Percentiles rank a stretch among this genome's conserved stretches.
phyloP scores from a whole-genome alignment of 2,113 vertebrate genomes.

The Eclectus roratus region DNA sequence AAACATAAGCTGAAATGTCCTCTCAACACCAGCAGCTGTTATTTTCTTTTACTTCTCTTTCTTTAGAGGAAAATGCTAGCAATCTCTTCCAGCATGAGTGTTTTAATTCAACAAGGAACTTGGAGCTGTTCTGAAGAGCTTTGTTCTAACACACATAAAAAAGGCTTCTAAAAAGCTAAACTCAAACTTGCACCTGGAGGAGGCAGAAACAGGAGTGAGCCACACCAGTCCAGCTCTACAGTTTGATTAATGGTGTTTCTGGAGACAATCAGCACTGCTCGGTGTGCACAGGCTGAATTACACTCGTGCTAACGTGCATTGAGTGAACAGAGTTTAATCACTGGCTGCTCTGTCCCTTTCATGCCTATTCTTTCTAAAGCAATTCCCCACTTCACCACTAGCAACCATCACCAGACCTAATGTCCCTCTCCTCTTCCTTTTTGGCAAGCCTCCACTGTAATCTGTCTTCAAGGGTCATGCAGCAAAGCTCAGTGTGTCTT shows the following conservation, averaged over 20 bases:
- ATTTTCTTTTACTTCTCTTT: neutral
- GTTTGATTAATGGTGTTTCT: neutral
- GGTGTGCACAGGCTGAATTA: neutral
- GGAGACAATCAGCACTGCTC: neutral
- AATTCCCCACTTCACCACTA: neutral
- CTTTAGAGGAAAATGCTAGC: neutral
- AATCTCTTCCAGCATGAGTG: neutral
- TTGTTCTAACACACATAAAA: neutral
- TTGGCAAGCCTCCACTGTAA: neutral
- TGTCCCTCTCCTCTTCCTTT: neutral
- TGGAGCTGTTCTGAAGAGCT: neutral
- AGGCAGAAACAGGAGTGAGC: neutral
- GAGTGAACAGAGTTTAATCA: fast-evolving
- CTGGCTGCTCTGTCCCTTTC: fast-evolving
- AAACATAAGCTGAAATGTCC: neutral
- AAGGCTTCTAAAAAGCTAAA: neutral
- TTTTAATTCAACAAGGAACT: neutral
- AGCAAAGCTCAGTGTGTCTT: neutral
- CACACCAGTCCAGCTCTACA: neutral
- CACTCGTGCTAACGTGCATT: neutral
- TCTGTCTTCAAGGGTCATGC: neutral
- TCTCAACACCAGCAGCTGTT: constrained; percentile 2
- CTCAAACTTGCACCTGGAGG: neutral
- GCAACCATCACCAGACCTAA: fast-evolving
- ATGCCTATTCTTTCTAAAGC: neutral